Evolutionary conservation across 2,113 vertebrate genomes (phyloP).

Genomic region (Lutjanus erythropterus): DNA sequence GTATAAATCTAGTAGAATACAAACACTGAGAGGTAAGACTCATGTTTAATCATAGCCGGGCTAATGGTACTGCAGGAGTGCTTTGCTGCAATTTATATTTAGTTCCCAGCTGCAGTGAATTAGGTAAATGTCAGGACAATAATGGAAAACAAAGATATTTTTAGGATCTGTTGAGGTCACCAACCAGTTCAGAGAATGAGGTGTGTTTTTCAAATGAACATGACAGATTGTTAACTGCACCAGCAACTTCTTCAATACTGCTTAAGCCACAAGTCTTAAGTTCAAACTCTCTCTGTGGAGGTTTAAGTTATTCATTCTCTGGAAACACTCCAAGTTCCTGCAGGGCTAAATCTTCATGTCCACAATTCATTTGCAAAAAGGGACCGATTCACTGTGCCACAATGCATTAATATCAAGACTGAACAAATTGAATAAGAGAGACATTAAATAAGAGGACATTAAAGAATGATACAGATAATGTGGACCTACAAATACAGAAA

Average conservation of each 20-base stretch:
- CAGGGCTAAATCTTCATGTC: slow-evolving; percentile 29
- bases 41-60: slow-evolving; percentile 38
- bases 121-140: slow-evolving; percentile 20
- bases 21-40: slow-evolving; percentile 26
- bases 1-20: slow-evolving; percentile 9
- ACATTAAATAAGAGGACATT: slow-evolving; percentile 26
- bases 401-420: not conserved
- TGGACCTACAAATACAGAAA: slow-evolving; percentile 16
- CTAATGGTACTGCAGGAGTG: slow-evolving; percentile 26
- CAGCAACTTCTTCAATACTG: not conserved
- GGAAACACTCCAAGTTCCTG: slow-evolving; percentile 33
- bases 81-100: slow-evolving; percentile 34
- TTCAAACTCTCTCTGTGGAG: slow-evolving; percentile 11
- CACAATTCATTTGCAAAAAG: slow-evolving; percentile 17
- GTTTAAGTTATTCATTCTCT: slow-evolving; percentile 10
- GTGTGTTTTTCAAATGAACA: slow-evolving; percentile 12
- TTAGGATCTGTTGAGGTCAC: not conserved
- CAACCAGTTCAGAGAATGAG: not conserved
- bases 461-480: slow-evolving; percentile 15
- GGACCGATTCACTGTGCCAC: not conserved
- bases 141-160: slow-evolving; percentile 32
- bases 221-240: not conserved
- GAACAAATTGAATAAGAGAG: slow-evolving; percentile 10
- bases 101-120: slow-evolving; percentile 30
- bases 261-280: not conserved